Conservation (phyloP, 2,113 vertebrate genomes). For the Reinhardtius hippoglossoides region DNA sequence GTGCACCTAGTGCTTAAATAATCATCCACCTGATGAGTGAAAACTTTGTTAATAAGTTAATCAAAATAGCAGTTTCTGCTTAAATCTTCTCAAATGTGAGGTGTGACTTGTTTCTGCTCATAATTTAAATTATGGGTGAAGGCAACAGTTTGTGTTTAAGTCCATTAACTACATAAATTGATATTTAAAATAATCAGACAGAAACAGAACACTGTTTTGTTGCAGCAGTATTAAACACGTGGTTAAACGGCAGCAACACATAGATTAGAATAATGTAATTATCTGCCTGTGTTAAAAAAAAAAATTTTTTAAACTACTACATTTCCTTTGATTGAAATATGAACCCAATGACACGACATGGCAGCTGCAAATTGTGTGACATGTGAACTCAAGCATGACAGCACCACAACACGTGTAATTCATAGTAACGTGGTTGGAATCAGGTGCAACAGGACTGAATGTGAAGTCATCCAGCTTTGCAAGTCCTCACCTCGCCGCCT, state of each 20-base stretch:
- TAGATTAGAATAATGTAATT: neutral
- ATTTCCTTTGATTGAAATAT: neutral
- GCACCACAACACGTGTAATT: neutral
- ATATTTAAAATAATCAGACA: neutral
- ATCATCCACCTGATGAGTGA: neutral
- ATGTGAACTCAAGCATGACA: neutral
- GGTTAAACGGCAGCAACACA: neutral
- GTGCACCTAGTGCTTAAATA: neutral
- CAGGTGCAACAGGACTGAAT: neutral
- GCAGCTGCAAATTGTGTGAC: neutral
- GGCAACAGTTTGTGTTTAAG: no score
- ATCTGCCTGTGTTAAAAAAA: accelerated
- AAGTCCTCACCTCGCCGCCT: neutral
- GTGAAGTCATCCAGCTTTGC: neutral
- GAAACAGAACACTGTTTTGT: neutral
- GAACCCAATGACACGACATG: neutral
- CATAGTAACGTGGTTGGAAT: neutral
- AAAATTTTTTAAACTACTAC: neutral
- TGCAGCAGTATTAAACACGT: neutral
- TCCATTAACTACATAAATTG: neutral
- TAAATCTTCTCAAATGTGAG: neutral
- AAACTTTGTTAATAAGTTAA: neutral
- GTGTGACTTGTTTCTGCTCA: no score
- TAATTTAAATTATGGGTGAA: no score
- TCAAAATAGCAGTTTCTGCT: neutral